Conservation (phyloP, 2,113 vertebrate species). For the Pontoporia blainvillei region DNA sequence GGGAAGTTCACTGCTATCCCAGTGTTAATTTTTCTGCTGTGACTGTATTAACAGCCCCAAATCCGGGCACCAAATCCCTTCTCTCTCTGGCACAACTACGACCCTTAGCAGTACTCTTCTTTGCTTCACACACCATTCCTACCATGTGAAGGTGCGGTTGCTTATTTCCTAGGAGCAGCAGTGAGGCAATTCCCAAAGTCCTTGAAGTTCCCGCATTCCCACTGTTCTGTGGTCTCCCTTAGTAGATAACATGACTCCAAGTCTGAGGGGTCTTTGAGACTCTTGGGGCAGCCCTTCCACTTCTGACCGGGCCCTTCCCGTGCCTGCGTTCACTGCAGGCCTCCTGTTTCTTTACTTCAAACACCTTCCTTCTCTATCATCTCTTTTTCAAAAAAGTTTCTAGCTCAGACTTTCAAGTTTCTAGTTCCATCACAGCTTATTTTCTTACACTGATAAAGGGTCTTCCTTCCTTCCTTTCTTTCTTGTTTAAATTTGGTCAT, state of each 20-base stretch:
- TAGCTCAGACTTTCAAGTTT: not conserved
- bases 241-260: not conserved
- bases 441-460: not conserved
- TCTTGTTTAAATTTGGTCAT: not conserved
- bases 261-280: not conserved
- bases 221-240: not conserved
- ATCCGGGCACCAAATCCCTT: not conserved
- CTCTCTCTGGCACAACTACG: not conserved
- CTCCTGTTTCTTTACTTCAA: not conserved
- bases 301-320: not conserved
- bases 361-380: not conserved
- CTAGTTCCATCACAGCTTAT: not conserved
- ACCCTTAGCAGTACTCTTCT: not conserved
- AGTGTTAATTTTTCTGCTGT: not conserved
- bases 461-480: not conserved
- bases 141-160: not conserved
- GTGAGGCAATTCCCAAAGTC: not conserved
- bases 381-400: not conserved
- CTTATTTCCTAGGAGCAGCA: not conserved
- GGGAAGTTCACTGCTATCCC: not conserved
- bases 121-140: rapidly evolving
- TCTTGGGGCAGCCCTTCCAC: not conserved
- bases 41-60: not conserved
- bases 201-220: not conserved
- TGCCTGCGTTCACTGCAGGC: rapidly evolving